Conservation (phyloP, 2,888 invertebrate genomes). For the Zelleria hepariella region DNA sequence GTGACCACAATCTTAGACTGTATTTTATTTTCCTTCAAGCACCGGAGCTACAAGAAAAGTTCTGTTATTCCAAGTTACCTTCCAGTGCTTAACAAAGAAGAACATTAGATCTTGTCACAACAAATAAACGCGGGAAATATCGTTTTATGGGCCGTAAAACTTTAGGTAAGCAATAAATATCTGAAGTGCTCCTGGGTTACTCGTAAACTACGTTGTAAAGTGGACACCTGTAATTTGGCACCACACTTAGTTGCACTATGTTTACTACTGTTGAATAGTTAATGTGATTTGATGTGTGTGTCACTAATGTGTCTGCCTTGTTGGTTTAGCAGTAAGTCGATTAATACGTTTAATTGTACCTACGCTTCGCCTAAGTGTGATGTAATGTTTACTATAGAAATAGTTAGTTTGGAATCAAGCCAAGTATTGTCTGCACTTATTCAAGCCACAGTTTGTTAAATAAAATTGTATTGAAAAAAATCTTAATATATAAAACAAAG, state of each 20-base stretch:
- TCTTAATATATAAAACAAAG: too few relatives aligned
- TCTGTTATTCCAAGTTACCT: not conserved
- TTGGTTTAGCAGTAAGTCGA: too few relatives aligned
- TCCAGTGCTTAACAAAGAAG: slow-evolving; percentile 17
- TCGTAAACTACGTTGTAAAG: slow-evolving; percentile 14
- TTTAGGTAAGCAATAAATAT: slow-evolving; percentile 33
- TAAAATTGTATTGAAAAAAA: too few relatives aligned
- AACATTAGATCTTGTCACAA: slow-evolving; percentile 20
- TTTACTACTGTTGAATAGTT: too few relatives aligned
- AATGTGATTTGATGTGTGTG: not conserved
- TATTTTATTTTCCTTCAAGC: not conserved
- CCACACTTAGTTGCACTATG: not conserved
- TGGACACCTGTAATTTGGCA: slow-evolving; percentile 9
- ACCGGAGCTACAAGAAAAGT: not conserved
- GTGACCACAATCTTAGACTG: too few relatives aligned
- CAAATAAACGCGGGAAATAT: slow-evolving; percentile 28
- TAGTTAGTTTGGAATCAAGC: too few relatives aligned
- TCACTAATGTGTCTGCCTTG: not conserved
- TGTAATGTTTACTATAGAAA: too few relatives aligned
- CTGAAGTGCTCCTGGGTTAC: not conserved
- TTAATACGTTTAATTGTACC: too few relatives aligned
- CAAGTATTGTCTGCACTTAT: too few relatives aligned
- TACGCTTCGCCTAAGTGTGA: too few relatives aligned
- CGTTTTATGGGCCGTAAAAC: slow-evolving; percentile 40
- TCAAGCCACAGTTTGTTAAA: too few relatives aligned